phyloP scores from a whole-genome alignment of 2,113 vertebrate species.

The Typhlomys cinereus region DNA sequence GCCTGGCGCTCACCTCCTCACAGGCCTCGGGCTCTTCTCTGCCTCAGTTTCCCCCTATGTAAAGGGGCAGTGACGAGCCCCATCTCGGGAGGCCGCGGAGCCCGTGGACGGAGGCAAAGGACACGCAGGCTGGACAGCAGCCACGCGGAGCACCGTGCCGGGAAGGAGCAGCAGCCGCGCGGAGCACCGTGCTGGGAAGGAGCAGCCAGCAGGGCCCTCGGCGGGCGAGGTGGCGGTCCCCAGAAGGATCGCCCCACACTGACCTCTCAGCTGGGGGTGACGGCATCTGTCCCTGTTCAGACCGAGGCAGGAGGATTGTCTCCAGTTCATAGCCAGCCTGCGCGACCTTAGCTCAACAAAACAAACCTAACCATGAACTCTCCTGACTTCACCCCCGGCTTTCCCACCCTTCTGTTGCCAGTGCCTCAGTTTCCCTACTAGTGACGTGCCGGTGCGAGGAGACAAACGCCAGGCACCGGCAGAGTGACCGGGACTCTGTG shows the following conservation, averaged over 20 bases:
- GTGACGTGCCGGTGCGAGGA: neutral
- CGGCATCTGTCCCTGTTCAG: neutral
- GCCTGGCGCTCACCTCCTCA: no score
- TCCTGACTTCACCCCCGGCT: neutral
- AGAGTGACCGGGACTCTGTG: neutral
- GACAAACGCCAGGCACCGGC: no score
- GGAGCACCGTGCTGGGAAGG: accelerated
- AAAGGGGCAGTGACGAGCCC: neutral
- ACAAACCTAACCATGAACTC: neutral
- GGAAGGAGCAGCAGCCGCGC: accelerated
- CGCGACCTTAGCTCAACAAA: neutral
- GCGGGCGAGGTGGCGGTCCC: neutral
- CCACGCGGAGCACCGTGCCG: accelerated
- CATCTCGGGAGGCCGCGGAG: neutral
- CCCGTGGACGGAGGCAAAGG: accelerated
- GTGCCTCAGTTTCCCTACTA: neutral
- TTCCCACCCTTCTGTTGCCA: neutral
- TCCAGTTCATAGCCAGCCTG: neutral
- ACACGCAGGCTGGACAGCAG: accelerated
- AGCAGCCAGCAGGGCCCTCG: neutral
- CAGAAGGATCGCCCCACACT: neutral
- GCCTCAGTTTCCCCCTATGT: neutral
- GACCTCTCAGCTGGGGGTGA: neutral
- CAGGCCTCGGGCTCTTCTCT: no score
- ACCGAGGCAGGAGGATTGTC: neutral